Base-by-base conservation (phyloP, 2,797 vertebrate genomes). In the Dendrocincla tyrannina region DNA sequence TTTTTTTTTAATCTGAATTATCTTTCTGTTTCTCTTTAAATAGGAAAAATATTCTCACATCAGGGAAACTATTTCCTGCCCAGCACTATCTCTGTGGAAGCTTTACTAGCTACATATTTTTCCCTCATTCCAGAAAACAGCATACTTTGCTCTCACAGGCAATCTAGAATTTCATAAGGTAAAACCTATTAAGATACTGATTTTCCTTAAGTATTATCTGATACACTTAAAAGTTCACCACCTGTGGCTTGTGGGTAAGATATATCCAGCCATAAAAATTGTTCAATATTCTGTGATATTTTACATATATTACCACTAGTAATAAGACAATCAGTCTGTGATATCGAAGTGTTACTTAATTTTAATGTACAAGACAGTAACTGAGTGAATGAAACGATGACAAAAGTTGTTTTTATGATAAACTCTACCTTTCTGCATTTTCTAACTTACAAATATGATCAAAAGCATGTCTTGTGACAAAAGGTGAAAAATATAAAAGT, bases 311-410 rank as follows among this genome's bases (percentile, higher is more conserved):
- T 64, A 83, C 11, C 58, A 88, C 7, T 55, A 72, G 12, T 63
- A 93, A 58, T 66, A 72, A 89, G 58, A 62, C 18, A 70, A 59
- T 63, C 15, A 46, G 30, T 49, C 50, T 94, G 35, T 92, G 94
- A 89, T 88, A 76, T 7, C 62, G 55, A 41, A 77, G 47, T 23
- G 23, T 46, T 87, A 75, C 42, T 82, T 73, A 70, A 81, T 77
- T 91, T 92, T 73, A 76, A 82, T 33, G 33, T 62, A 76, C 32
- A 83, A 58, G 70, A 52, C 25, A 53, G 23, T 70, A 88, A 20
- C 53, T 91, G 28, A 55, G 24, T 59, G 82, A 91, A 88, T 66
- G 33, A 84, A 95, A 91, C n/a, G 95, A 82, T 62, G 59, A 60
- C 18, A 30, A 59, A 93, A 64, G 49, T 13, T 82, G 33, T 68